Evolutionary conservation across 1,140 invertebrate species (phyloP), one percentile per base, ranked within the genome.

Genomic region (Pseudomyrmex dendroicus): DNA sequence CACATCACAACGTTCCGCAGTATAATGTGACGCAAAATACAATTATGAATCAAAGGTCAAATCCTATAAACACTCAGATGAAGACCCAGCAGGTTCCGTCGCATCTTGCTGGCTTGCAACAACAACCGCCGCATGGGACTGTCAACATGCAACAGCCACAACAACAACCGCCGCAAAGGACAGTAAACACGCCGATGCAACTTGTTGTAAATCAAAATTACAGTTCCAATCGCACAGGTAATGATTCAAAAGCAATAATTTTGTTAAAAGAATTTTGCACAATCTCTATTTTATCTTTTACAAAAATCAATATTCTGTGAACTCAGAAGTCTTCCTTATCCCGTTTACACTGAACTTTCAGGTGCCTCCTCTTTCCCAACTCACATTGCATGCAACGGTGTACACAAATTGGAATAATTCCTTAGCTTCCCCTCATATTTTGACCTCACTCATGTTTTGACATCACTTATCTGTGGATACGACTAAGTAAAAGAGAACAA

Each of bases 171-270:
- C 89, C 89, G 54, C 89, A 92, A 72, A 90, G 91, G 35, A 82
- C 87, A 59, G 84, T 87, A 25, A 92, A 92, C 62, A 86, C 90
- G 22, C 92, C 92, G 82, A 90, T 94, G 73, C 92, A 93, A 73
- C 93, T 94, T 77, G 88, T 92, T n/a, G 84, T 94, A 67, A 95
- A 91, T 80, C 94, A 95, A 88, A 94, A 91, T 68, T 94, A 91
- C 84, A 94, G 91, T 74, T 92, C 93, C 17, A 89, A 85, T 70
- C 91, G 92, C 83, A 89, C 91, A 84, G 93, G 94, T 94, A 85
- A 90, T 35, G n/a, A 50, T 73, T 61, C 4, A 8, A 83, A 15
- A 10, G 46, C 15, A 74, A 0, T 52, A 35, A 50, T 82, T 22
- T 72, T 0, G 12, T 48, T 12, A 15, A 44, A 62, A 10, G 3